Conservation (phyloP, 1,140 invertebrate species). For the Drosophila rufa region DNA sequence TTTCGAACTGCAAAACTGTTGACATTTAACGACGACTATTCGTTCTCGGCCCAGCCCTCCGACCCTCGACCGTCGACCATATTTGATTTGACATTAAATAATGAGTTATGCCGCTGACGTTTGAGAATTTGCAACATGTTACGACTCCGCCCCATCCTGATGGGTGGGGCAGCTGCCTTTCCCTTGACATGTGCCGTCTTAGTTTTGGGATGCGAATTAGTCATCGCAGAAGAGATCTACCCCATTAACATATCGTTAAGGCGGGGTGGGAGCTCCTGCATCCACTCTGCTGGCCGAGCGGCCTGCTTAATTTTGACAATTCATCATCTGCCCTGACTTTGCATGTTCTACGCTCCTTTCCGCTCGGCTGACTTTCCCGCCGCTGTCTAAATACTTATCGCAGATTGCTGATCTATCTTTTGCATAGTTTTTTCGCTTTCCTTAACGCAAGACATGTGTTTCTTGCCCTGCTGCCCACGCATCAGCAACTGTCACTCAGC, state of each 20-base stretch:
- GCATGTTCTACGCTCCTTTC: conserved; percentile 52
- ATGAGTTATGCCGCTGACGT: conserved; percentile 79
- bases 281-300: neutral
- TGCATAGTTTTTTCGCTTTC: conserved; percentile 14
- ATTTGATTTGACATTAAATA: conserved; percentile 84
- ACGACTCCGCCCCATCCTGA: neutral
- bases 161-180: conserved; percentile 29
- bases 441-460: conserved; percentile 29
- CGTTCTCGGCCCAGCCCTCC: conserved; percentile 8
- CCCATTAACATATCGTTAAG: conserved; percentile 60
- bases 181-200: conserved; percentile 14
- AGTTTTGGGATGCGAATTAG: conserved; percentile 51
- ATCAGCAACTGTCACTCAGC: conserved; percentile 66
- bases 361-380: conserved; percentile 45
- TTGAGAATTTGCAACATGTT: conserved; percentile 79
- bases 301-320: conserved; percentile 45
- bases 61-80: conserved; percentile 66
- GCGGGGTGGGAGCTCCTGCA: conserved; percentile 14
- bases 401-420: conserved; percentile 49
- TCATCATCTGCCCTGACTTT: conserved; percentile 67
- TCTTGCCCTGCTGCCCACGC: conserved; percentile 22
- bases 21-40: conserved; percentile 66
- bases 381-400: conserved; percentile 22
- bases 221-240: conserved; percentile 45
- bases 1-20: conserved; percentile 75